Conservation (phyloP, 1,140 invertebrate genomes). For the Mactra quadrangularis region DNA sequence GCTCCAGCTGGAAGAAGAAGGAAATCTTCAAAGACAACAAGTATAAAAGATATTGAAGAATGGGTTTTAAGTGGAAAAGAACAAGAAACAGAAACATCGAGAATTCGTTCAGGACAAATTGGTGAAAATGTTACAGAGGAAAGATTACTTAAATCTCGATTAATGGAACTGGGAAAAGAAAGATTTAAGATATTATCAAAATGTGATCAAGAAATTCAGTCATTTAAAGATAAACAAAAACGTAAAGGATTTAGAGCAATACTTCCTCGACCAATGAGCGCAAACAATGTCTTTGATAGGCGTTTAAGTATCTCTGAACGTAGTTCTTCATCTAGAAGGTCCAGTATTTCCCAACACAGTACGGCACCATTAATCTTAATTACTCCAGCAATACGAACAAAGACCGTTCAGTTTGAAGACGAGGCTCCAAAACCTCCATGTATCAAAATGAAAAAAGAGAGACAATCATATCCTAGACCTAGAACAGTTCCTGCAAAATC, state of each 20-base stretch:
- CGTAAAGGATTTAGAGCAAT: constrained; percentile 16
- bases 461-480: neutral
- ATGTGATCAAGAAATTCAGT: constrained; percentile 44
- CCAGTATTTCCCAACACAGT: neutral
- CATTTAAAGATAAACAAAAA: constrained; percentile 51
- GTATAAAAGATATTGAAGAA: constrained; percentile 50
- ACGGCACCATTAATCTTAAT: neutral
- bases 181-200: constrained; percentile 46
- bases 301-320: neutral
- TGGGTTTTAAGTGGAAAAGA: constrained; percentile 52
- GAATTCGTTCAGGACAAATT: constrained; percentile 35
- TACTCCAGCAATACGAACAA: constrained; percentile 23
- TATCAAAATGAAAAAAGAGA: neutral
- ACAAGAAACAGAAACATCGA: neutral
- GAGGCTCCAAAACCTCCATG: neutral
- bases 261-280: constrained; percentile 11
- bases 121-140: constrained; percentile 47
- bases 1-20: constrained; percentile 31
- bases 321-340: neutral
- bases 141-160: constrained; percentile 17
- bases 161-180: constrained; percentile 61
- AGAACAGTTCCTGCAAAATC: constrained; percentile 15
- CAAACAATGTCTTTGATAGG: neutral
- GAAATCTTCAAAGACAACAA: constrained; percentile 22
- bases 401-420: constrained; percentile 50